Percentiles rank a stretch among this genome's conserved stretches.
phyloP scores from a whole-genome alignment of 1,140 invertebrate species.

The Drosophila sulfurigaster region DNA sequence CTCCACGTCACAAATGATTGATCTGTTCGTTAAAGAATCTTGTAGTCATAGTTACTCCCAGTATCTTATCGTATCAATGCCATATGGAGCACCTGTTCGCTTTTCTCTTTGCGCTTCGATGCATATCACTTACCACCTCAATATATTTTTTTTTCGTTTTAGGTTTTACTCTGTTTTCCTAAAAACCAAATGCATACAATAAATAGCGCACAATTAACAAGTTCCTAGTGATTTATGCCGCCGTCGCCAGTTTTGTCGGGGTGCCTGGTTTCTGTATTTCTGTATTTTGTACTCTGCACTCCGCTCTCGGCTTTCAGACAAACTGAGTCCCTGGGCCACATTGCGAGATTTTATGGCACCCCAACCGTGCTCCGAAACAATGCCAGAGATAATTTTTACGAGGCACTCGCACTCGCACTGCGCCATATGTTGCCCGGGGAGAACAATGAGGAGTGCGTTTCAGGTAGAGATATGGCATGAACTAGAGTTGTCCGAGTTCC shows the following conservation, averaged over 20 bases:
- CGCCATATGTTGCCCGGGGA: constrained; percentile 59
- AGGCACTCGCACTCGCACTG: constrained; percentile 55
- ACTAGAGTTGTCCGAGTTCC: background rate
- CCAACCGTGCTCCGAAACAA: constrained; percentile 71
- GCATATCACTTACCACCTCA: constrained; percentile 75
- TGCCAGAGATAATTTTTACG: constrained; percentile 76
- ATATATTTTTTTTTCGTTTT: constrained; percentile 12
- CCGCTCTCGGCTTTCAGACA: constrained; percentile 9
- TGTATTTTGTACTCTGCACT: constrained; percentile 5
- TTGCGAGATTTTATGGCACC: constrained; percentile 76
- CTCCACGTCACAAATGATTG: background rate
- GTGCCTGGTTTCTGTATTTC: constrained; percentile 32
- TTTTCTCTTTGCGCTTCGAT: constrained; percentile 16
- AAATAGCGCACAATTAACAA: constrained; percentile 82
- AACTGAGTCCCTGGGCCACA: constrained; percentile 31
- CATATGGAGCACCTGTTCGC: constrained; percentile 60
- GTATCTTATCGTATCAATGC: constrained; percentile 51
- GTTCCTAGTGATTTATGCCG: constrained; percentile 79
- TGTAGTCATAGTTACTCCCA: background rate
- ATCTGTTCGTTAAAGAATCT: background rate
- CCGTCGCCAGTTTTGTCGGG: constrained; percentile 53
- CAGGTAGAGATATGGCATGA: constrained; percentile 31
- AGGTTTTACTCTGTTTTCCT: constrained; percentile 30
- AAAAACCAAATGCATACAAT: constrained; percentile 75
- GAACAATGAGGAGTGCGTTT: background rate